Base-by-base conservation (phyloP, 35 echinoderm and acorn worm species). In the Stichopus chloronotus region DNA sequence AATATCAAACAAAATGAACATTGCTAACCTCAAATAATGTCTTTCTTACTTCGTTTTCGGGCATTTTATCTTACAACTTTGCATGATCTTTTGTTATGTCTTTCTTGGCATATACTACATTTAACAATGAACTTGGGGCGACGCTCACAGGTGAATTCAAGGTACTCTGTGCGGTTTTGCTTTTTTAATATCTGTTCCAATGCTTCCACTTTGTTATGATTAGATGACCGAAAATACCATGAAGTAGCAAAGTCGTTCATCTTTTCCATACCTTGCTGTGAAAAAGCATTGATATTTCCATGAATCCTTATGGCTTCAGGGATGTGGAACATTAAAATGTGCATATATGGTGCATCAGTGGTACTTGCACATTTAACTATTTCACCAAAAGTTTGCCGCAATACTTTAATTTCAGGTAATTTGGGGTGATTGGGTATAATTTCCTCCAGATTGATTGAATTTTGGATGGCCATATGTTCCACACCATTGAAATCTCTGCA, bases 311-410 rank as follows among this genome's bases (percentile, higher is more conserved):
- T 19, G 74, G 84, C 81, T 58, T 93, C 92, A 4, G 82, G 84
- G n/a, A 93, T 43, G 87, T 93, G 85, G 56, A 88, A 76, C 55
- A 88, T 78, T 21, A 93, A 55, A 25, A 87, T 57, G 88, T 94
- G 92, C 92, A 94, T 94, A 53, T 94, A 89, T 77, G 92, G 92
- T 16, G 92, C 43, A 82, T 81, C 79, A 30, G 16, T 54, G 19
- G 16, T 25, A 20, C 24, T 19, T 69, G 59, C 61, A 90, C 25
- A 17, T 74, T 90, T 90, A 4, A 90, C 25, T 78, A 91, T 20
- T 14, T 56, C 22, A 11, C 10, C 30, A 76, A 90, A 90, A 90
- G 30, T 91, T 78, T 77, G 68, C 89, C 89, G 78, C 25, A 57
- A 56, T 78, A 54, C 43, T 21, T 61, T 19, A 61, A 88, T 88